Evolutionary conservation across 2,113 vertebrate species (phyloP).

Genomic region (Redunca redunca): DNA sequence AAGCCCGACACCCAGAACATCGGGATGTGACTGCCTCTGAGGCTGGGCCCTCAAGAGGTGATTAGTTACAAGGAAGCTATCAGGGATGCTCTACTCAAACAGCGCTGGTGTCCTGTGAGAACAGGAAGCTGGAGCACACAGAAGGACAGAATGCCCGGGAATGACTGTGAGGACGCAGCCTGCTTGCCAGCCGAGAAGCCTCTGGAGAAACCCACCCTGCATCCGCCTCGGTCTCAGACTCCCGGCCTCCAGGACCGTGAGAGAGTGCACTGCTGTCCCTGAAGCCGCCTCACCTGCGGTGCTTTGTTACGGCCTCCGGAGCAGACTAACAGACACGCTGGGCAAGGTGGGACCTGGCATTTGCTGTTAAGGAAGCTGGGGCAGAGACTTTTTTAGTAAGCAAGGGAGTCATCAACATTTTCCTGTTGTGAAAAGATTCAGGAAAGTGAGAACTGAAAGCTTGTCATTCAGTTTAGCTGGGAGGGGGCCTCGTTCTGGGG

Average conservation of each 20-base stretch:
- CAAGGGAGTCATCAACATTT: background rate
- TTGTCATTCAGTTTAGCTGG: too few species aligned
- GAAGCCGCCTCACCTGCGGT: fast-evolving
- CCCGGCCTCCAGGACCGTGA: fast-evolving
- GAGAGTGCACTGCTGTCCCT: fast-evolving
- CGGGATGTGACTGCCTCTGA: background rate
- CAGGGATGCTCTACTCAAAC: background rate
- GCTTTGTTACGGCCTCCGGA: fast-evolving
- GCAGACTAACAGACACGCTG: fast-evolving
- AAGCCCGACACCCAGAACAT: fast-evolving
- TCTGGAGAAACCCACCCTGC: fast-evolving
- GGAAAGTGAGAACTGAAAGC: background rate
- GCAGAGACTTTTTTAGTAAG: background rate
- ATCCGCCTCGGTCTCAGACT: fast-evolving
- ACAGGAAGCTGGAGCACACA: too few species aligned
- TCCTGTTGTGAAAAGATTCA: background rate
- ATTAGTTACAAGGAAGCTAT: too few species aligned
- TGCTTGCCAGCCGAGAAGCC: background rate
- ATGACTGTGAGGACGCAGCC: fast-evolving
- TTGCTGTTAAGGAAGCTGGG: background rate
- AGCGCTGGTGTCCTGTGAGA: background rate
- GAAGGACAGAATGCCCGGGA: fast-evolving
- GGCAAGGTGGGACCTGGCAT: background rate
- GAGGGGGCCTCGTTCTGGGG: fast-evolving
- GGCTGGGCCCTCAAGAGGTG: background rate